These are phyloP conservation scores for Congeria kusceri DNA, from an alignment of 2,888 invertebrate genomes.

Conservation along the genomic window DNA sequence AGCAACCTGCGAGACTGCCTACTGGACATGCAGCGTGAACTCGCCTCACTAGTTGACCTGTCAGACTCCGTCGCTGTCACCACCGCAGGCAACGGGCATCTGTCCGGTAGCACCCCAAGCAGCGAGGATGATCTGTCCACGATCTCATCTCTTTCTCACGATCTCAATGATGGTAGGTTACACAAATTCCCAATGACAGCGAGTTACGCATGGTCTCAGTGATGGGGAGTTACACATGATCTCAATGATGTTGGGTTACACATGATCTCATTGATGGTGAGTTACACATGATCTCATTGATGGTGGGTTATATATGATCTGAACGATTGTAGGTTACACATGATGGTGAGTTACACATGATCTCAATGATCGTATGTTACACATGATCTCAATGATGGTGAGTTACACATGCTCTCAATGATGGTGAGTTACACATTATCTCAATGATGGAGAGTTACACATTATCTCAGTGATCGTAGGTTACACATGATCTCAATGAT, in stretches of 20 bases:
- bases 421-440: background rate
- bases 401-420: background rate
- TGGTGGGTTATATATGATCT: slow-evolving; percentile 39
- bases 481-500: background rate
- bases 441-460: slow-evolving; percentile 1
- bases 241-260: background rate
- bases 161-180: slow-evolving; percentile 63
- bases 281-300: background rate
- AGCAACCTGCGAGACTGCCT: slow-evolving; percentile 79
- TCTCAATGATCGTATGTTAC: background rate
- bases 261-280: slow-evolving; percentile 66
- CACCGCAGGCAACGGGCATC: slow-evolving; percentile 48
- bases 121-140: slow-evolving; percentile 64
- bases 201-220: slow-evolving; percentile 46
- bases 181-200: too few species aligned
- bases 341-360: slow-evolving; percentile 53
- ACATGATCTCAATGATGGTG: too few species aligned
- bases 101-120: slow-evolving; percentile 45
- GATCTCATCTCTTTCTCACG: slow-evolving; percentile 52
- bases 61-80: slow-evolving; percentile 23
- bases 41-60: slow-evolving; percentile 54
- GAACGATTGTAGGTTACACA: slow-evolving; percentile 10
- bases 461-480: too few species aligned
- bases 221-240: slow-evolving; percentile 48
- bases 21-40: slow-evolving; percentile 77